Evolutionary conservation across 2,797 vertebrate genomes (phyloP), one percentile per base, ranked within the genome.

Genomic region (Poliocrania exsul): DNA sequence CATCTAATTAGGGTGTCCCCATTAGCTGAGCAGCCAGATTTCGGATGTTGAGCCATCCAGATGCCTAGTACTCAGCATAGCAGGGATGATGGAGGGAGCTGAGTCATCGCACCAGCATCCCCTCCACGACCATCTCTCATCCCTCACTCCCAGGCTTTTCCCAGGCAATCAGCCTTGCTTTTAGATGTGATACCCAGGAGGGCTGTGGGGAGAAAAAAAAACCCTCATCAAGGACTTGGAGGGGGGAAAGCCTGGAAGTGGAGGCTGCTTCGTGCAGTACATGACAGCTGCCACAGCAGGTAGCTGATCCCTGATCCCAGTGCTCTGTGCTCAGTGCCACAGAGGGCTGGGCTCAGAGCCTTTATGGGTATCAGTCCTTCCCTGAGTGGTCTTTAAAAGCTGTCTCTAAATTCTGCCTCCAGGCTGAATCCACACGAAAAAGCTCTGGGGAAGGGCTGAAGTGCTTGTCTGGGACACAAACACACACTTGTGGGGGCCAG

Each of bases 151-250:
- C 5, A 70, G 2, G 16, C 58, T 94, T 80, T 88, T 85, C 79
- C 82, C 65, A 29, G 12, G 90, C 57, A 93, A 92, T 95, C 71
- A 93, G 72, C 62, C 53, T 44, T 77, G 60, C 75, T 92, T 60
- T 92, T 65, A 53, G 26, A 56, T 18, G n/a, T 73, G 80, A 56
- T 40, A 46, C 33, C 20, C 85, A 60, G 53, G 33, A 78, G 73
- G 7, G 46, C 57, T 83, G 37, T 4, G 3, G 42, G 71, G 65
- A 78, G 24, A 5, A 67, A 87, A 46, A 46, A 77, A 81, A 50
- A 2, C 29, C 64, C n/a, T 79, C 70, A n/a, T 15, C 6, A 17
- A 81, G 88, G 53, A 24, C 37, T 42, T 65, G 53, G 42, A 0
- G n/a, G 1, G 1, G 26, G 58, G 31, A 19, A 61, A 86, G 24